Conservation (phyloP, 2,797 vertebrate species). For the Miichthys miiuy region DNA sequence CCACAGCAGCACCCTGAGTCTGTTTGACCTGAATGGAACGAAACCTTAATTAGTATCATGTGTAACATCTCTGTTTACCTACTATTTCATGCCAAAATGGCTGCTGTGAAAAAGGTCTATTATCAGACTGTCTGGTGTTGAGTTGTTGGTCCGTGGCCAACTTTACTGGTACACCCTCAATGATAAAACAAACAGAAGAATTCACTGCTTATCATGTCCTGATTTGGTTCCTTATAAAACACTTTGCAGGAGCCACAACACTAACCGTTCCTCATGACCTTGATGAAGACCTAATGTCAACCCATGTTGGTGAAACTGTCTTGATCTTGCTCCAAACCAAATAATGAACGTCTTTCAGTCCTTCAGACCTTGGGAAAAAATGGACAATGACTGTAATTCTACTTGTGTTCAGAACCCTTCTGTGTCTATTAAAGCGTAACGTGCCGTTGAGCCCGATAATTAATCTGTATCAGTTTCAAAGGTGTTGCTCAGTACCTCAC, state of each 20-base stretch:
- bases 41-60: no score
- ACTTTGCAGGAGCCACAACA: no score
- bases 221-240: neutral
- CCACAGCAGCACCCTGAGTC: no score
- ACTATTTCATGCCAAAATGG: no score
- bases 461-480: neutral
- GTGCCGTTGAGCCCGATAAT: neutral
- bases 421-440: neutral
- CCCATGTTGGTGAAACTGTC: no score
- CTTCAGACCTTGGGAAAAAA: neutral
- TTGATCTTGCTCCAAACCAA: neutral
- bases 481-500: neutral
- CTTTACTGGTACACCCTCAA: no score
- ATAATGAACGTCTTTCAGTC: neutral
- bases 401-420: neutral
- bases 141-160: neutral
- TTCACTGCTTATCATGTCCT: neutral
- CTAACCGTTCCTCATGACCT: neutral
- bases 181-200: neutral
- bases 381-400: neutral
- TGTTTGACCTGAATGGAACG: no score
- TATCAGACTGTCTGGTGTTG: neutral
- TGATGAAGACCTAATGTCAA: neutral
- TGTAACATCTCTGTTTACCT: no score
- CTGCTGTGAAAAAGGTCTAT: no score